Evolutionary conservation across 2,113 vertebrate species (phyloP), one percentile per base, ranked within the genome.

Genomic region (Raja brachyura): DNA sequence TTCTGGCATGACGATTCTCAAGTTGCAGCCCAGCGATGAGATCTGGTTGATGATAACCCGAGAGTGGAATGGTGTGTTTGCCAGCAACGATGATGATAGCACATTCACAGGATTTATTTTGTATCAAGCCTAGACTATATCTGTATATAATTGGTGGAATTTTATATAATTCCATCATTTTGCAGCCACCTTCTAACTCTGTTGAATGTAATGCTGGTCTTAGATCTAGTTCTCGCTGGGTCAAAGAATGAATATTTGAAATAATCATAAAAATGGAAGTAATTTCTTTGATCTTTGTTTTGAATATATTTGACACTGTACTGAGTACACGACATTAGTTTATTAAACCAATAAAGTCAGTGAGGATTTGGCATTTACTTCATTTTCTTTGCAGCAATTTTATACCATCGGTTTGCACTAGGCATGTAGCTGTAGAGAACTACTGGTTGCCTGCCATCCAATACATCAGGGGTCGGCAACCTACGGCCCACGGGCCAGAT

Each of bases 41-140:
- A 98, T 99, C 78, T 99, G 98, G 98, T 95, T 99, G 95, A 98
- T 99, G 95, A 98, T 97, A 0, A 95, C 97, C 0, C 97, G 97
- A 95, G 98, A 99, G 93, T 99, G 98, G 98, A 99, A 99, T 1
- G 98, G 98, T 0, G 95, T 97, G 5, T 98, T 99, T 0, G 97
- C 96, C 28, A 97, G 98, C 18, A 96, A 97, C 0, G 98, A 99
- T 94, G 98, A 99, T 0, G 98, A 99, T 95, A 99, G 98, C 90
- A 95, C 98, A 95, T 99, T 99, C 93, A 98, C 98, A 0, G 98
- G 98, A 10, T 99, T 99, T 94, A 96, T 99, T 94, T 96, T 99
- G 48, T 99, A 98, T 93, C 96, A 98, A 0, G 97, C 98, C 90
- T 92, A 73, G 48, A 20, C 48, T 85, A 93, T 70, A 4, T 5